Base-by-base conservation (phyloP, 2,888 invertebrate genomes). In the Tuberolachnus salignus region DNA sequence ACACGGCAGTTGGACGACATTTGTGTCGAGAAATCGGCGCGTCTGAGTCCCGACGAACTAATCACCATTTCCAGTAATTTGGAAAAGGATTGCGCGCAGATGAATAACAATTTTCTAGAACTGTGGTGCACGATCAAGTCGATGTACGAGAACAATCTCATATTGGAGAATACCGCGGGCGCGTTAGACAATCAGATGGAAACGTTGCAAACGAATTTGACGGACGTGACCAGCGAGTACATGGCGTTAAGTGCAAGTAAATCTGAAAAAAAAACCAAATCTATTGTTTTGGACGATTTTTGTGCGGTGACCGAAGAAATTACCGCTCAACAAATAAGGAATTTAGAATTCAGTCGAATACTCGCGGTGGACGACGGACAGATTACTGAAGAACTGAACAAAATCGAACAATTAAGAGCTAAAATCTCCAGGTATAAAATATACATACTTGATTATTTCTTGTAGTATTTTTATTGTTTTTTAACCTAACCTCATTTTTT, bases 261-360 rank as follows among this genome's bases (percentile, higher is more conserved):
- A 34, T 55, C 23, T 34, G 75, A 59, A 49, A 23, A 57, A 1
- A 46, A 55, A 53, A 23, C 55, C 64, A 13, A 23, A 49, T 44
- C 69, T 16, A 21, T 57, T 4, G 57, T 71, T 19, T 42, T 81
- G 26, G 80, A 78, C 44, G 78, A 78, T 19, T 69, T 78, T 4
- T 78, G 67, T 23, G 67, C 49, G 21, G 78, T 78, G 16, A 42
- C 78, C 46, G 78, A 69, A 19, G 46, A 69, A 21, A 78, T 78
- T 1, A 69, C 55, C 0, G 78, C 49, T 8, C 67, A 59, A 1
- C 78, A 78, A 49, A 34, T 69, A 14, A 67, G 78, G 21, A 67
- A 64, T 21, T 11, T 78, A 34, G 78, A 78, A 8, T 78, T 78
- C 34, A 34, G 78, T 6, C 67, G 78, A 10, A 59, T 46, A 10